phyloP scores from a whole-genome alignment of 2,888 invertebrate species.

The Cataglyphis livida region DNA sequence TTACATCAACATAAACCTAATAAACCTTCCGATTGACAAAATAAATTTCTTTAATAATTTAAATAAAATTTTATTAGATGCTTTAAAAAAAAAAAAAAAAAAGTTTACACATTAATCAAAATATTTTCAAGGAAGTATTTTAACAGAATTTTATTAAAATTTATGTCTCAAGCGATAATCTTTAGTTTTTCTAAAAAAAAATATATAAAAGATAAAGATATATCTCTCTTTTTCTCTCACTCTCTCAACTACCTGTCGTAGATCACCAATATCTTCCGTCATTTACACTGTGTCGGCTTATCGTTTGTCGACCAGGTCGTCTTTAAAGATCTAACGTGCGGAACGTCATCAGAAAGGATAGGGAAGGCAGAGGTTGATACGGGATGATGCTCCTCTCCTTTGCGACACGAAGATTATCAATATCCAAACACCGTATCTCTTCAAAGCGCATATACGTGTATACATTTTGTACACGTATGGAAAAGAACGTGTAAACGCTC shows the following conservation, averaged over 20 bases:
- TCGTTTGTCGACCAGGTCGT: constrained; percentile 70
- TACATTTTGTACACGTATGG: constrained; percentile 58
- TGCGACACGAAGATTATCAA: constrained; percentile 79
- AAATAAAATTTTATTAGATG: not conserved
- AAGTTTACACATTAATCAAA: not conserved
- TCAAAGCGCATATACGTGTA: constrained; percentile 67
- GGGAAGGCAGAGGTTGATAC: constrained; percentile 24
- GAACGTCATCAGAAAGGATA: constrained; percentile 59
- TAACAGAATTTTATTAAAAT: not conserved
- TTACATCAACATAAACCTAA: not conserved
- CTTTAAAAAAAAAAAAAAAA: not conserved
- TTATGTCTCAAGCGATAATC: not conserved
- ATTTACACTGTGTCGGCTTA: constrained; percentile 69
- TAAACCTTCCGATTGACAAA: not conserved
- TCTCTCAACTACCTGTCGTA: not conserved
- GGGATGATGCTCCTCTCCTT: constrained; percentile 49
- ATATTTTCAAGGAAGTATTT: not conserved
- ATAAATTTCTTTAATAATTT: not conserved
- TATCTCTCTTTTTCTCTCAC: not conserved
- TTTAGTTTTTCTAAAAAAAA: not conserved
- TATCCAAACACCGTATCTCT: constrained; percentile 77
- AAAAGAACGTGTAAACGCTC: constrained; percentile 75
- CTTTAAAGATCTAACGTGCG: constrained; percentile 63
- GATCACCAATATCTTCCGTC: constrained; percentile 62
- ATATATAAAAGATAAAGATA: constrained; percentile 14